Conservation (phyloP, 2,797 vertebrate species). For the Chelon labrosus region DNA sequence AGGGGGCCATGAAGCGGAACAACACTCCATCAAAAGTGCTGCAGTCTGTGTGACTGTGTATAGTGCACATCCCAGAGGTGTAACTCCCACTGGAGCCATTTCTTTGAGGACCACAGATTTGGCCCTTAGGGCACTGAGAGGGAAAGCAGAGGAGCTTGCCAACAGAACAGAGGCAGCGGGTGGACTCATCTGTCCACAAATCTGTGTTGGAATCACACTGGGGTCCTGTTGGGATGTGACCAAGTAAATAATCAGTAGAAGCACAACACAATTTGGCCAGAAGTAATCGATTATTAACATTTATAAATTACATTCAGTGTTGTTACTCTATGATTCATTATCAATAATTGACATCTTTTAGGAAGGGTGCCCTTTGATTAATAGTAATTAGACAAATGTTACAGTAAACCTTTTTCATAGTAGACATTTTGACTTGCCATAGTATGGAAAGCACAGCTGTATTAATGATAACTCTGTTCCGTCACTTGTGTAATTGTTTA, state of each 20-base stretch:
- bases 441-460: too few relatives aligned
- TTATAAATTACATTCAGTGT: not conserved
- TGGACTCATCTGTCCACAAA: conserved; percentile 85
- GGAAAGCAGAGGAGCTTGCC: conserved; percentile 76
- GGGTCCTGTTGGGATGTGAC: conserved; percentile 62
- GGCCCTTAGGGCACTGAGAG: conserved; percentile 71
- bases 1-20: conserved; percentile 84
- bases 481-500: too few relatives aligned
- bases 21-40: conserved; percentile 86
- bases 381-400: not conserved
- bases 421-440: too few relatives aligned
- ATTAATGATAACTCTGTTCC: too few relatives aligned
- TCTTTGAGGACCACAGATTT: conserved; percentile 75
- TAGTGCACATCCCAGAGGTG: conserved; percentile 81
- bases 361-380: not conserved
- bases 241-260: conserved; percentile 22
- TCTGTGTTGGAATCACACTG: conserved; percentile 82
- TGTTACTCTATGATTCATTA: not conserved
- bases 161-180: conserved; percentile 79
- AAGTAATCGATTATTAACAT: not conserved
- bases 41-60: conserved; percentile 84
- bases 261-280: conserved; percentile 13
- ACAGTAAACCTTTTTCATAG: too few relatives aligned
- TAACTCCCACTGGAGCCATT: conserved; percentile 42
- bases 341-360: too few relatives aligned